Base-by-base conservation (phyloP, 1,140 invertebrate genomes). In the Radopholus similis region DNA sequence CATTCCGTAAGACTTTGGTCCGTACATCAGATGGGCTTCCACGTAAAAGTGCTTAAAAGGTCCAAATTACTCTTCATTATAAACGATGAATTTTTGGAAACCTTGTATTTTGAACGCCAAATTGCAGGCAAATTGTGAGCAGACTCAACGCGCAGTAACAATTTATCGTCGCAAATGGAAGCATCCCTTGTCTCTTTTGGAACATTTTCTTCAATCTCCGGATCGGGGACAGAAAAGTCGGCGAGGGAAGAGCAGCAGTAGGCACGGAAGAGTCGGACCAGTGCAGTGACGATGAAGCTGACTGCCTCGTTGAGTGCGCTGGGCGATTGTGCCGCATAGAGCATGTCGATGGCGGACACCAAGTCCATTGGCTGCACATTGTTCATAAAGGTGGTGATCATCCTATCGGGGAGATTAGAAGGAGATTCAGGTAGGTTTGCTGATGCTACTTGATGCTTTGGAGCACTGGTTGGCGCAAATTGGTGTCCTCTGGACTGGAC, bases 11-110 rank as follows among this genome's bases (percentile, higher is more conserved):
- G 68, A 72, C 21, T 70, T 70, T 15, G 68, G 44, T 9, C 70
- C 70, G 63, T 73, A 67, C 70, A 72, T 72, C 18, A 72, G 37
- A 59, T 68, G 58, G 23, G 49, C 59, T 44, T 72, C 70, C 5
- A 73, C 28, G 42, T 30, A 72, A 53, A 55, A 72, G 15, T 32
- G 21, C 38, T 51, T 21, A 2, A 51, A 51, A 51, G n/a, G 1
- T 47, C 47, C 21, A 11, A 6, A 15, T 1, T 51, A 18, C 26
- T 47, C 13, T 5, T 21, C 30, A 23, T 51, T 26, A 4, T 21
- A 51, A 23, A 9, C 30, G 18, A 21, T n/a, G 11, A 2, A 18
- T 42, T 51, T 3, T 21, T 1, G 3, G 23, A 5, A 5, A 51
- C 47, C 11, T 59, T 57, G 51, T 72, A 72, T 4, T 69, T 40